Evolutionary conservation across 2,797 vertebrate species (phyloP).

Genomic region (Peromyscus attwateri): DNA sequence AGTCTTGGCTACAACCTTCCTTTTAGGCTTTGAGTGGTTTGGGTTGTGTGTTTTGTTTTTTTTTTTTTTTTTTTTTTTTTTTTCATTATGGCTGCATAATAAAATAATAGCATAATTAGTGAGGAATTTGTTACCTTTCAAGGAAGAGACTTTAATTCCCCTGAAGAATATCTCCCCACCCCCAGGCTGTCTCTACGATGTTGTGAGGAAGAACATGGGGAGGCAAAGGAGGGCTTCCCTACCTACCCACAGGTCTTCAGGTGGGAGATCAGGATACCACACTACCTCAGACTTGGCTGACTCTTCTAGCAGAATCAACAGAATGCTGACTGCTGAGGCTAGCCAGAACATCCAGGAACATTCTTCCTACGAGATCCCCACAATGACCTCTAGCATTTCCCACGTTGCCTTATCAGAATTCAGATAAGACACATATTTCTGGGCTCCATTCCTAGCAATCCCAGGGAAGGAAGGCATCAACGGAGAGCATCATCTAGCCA

Average conservation of each 20-base stretch:
- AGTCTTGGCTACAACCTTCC: constrained; percentile 81
- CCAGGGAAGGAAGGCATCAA: neutral
- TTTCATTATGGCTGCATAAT: constrained; percentile 86
- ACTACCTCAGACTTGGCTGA: neutral
- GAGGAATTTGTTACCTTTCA: constrained; percentile 75
- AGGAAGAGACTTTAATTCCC: constrained; percentile 75
- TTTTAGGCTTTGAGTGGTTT: constrained; percentile 81
- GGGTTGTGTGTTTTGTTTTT: constrained; percentile 47
- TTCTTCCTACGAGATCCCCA: neutral
- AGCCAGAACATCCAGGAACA: neutral
- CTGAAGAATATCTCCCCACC: constrained; percentile 44
- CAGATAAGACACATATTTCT: neutral
- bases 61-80: constrained; percentile 77
- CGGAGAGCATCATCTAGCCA: neutral
- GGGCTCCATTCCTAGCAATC: neutral
- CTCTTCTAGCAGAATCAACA: no score
- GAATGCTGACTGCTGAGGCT: neutral
- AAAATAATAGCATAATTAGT: constrained; percentile 85
- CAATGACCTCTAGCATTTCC: neutral
- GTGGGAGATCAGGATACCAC: neutral
- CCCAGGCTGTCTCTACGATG: neutral
- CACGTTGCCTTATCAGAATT: neutral
- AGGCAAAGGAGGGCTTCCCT: neutral
- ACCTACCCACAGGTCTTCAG: no score
- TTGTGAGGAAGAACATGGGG: neutral